Conservation (phyloP, 2,113 vertebrate species). For the Campylorhamphus procurvoides region DNA sequence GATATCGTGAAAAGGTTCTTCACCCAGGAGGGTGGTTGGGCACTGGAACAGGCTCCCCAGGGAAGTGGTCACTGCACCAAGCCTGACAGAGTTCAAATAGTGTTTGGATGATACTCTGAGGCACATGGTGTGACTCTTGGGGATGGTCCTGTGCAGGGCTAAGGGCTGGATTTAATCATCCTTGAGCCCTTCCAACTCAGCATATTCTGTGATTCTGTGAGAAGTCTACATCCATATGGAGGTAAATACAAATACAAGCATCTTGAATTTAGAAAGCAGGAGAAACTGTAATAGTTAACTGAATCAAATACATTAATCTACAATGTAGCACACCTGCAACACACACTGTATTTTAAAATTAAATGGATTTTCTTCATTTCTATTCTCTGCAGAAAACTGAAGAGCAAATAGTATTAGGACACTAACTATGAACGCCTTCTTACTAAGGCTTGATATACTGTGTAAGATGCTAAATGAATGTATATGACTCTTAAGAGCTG, state of each 20-base stretch:
- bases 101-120: not conserved
- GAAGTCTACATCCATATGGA: not conserved
- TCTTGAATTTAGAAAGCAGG: not conserved
- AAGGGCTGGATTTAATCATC: not conserved
- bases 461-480: not conserved
- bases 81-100: not conserved
- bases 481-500: not conserved
- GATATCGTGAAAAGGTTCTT: not conserved
- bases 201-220: not conserved
- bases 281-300: not conserved
- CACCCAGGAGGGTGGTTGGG: not conserved
- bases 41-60: not conserved
- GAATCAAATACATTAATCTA: not conserved
- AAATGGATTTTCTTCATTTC: not conserved
- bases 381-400: not conserved
- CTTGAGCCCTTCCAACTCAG: not conserved
- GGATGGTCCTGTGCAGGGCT: not conserved
- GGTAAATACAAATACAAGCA: not conserved
- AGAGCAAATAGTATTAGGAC: not conserved
- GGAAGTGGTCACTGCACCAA: not conserved
- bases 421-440: not conserved
- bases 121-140: not conserved
- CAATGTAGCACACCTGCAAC: not conserved
- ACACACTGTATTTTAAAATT: not conserved
- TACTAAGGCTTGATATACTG: not conserved